A percentile compares a stretch with the other conserved stretches of the same genome.
Conservation (phyloP, 2,113 vertebrate species). For the Hoplias malabaricus region DNA sequence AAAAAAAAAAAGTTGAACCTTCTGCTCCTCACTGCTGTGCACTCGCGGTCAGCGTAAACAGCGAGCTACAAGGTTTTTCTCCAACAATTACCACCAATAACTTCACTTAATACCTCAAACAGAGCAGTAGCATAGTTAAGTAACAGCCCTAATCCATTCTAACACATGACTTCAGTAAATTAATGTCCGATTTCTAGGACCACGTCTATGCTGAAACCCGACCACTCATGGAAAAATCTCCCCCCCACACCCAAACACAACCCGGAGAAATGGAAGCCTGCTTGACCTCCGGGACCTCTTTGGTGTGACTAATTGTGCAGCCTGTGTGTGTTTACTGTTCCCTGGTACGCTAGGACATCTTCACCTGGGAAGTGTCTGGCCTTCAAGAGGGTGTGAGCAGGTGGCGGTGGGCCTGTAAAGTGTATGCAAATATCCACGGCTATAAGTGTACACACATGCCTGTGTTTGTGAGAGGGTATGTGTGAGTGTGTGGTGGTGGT, state of each 20-base stretch:
- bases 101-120: no score
- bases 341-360: conserved; percentile 9
- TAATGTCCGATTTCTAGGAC: neutral
- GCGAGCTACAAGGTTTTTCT: no score
- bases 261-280: conserved; percentile 1
- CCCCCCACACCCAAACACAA: neutral
- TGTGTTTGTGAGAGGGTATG: conserved; percentile 35
- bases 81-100: no score
- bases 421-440: conserved; percentile 38
- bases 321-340: conserved; percentile 24
- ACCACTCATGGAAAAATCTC: neutral
- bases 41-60: no score
- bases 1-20: no score
- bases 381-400: conserved; percentile 26
- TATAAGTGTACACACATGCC: conserved; percentile 29
- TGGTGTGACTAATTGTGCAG: conserved; percentile 22
- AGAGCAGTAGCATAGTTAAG: no score
- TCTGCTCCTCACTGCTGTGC: no score
- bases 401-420: conserved; percentile 31
- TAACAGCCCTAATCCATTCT: no score
- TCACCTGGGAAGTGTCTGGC: conserved; percentile 30
- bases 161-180: neutral
- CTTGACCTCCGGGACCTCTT: conserved; percentile 16
- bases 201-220: neutral
- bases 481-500: conserved; percentile 37